Evolutionary conservation across 92 coral and sea anemone species (phyloP).

Genomic region (Phenganax subtilis): DNA sequence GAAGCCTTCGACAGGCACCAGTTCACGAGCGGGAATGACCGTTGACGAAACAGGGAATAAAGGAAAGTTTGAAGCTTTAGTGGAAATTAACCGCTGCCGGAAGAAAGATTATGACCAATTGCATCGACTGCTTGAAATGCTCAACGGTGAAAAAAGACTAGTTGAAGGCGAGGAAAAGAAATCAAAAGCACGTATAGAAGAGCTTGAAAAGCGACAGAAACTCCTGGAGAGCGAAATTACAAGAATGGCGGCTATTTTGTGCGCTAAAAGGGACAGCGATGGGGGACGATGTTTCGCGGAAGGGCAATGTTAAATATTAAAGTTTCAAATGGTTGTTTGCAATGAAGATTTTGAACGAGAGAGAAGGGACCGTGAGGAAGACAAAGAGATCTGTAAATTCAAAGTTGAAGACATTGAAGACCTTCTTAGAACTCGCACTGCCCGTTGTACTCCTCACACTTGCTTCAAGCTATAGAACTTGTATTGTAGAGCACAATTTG

Average conservation of each 20-base stretch:
- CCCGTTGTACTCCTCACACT: constrained; percentile 70
- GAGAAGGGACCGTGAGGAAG: constrained; percentile 76
- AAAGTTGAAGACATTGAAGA: constrained; percentile 74
- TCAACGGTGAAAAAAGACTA: constrained; percentile 49
- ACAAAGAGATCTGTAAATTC: constrained; percentile 61
- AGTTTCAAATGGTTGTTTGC: constrained; percentile 75
- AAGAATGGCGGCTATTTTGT: constrained; percentile 55
- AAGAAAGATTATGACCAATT: no score
- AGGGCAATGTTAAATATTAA: constrained; percentile 54
- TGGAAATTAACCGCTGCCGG: no score
- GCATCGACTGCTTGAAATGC: constrained; percentile 30
- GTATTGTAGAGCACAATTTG: no score
- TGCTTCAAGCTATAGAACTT: no score
- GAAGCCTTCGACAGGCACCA: no score
- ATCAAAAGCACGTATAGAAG: constrained; percentile 58
- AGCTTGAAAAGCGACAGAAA: constrained; percentile 63
- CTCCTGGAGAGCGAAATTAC: constrained; percentile 73
- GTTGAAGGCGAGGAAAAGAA: constrained; percentile 56
- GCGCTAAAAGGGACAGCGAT: not conserved
- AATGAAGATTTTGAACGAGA: constrained; percentile 84
- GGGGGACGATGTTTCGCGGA: not conserved
- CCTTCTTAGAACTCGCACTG: constrained; percentile 61
- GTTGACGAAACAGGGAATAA: no score
- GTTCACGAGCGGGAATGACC: no score
- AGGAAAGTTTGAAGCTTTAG: no score